These are phyloP conservation scores for Cosmia pyralina DNA, from an alignment of 2,888 invertebrate genomes.

Conservation along the genomic window DNA sequence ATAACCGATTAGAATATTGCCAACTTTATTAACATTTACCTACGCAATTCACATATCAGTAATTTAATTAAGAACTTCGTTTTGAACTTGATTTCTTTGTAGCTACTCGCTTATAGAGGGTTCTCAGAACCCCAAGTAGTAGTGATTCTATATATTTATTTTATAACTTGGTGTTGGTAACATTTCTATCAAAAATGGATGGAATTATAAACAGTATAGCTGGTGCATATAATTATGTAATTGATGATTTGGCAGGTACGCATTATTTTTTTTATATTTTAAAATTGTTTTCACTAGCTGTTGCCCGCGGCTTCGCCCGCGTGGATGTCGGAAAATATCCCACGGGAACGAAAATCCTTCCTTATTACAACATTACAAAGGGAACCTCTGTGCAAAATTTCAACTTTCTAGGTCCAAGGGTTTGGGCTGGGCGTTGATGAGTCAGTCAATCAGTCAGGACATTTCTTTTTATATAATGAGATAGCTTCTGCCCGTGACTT, in stretches of 20 bases:
- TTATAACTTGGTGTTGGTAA: not conserved
- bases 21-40: not conserved
- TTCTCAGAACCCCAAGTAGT: not conserved
- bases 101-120: conserved; percentile 4
- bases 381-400: too few relatives aligned
- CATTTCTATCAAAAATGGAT: conserved; percentile 26
- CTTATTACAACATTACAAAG: too few relatives aligned
- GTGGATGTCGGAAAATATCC: too few relatives aligned
- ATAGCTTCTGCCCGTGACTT: too few relatives aligned
- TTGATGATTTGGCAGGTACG: conserved; percentile 59
- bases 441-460: too few relatives aligned
- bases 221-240: conserved; percentile 52
- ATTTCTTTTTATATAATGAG: too few relatives aligned
- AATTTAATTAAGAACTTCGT: not conserved
- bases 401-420: too few relatives aligned
- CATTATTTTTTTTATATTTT: not conserved
- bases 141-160: too few relatives aligned
- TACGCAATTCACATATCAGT: not conserved
- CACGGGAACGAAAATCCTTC: too few relatives aligned
- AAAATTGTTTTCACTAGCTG: too few relatives aligned
- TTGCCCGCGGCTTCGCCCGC: too few relatives aligned
- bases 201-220: conserved; percentile 34
- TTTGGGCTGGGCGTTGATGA: too few relatives aligned
- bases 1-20: not conserved
- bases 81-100: not conserved